These are phyloP conservation scores for Cheilosia grossa DNA, from an alignment of 2,888 invertebrate species.

Conservation along the genomic window DNA sequence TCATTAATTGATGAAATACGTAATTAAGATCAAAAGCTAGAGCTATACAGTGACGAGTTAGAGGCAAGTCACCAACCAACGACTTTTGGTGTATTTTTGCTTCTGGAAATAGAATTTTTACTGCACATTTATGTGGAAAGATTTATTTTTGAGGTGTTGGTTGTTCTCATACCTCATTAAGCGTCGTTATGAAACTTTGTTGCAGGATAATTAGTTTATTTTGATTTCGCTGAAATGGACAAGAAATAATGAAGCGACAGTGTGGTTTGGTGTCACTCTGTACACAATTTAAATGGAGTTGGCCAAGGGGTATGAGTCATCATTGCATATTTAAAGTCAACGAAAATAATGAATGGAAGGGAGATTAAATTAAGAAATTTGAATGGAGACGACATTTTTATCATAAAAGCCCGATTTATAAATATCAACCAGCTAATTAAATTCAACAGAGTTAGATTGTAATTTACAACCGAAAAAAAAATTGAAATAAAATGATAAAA, in stretches of 20 bases:
- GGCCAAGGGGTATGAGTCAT: no score
- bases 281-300: no score
- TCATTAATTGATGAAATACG: constrained; percentile 63
- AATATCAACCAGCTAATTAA: no score
- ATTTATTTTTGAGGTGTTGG: constrained; percentile 29
- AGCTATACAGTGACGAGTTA: constrained; percentile 64
- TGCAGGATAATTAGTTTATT: constrained; percentile 34
- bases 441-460: no score
- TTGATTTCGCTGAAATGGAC: neutral
- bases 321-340: no score
- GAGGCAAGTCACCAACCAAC: neutral
- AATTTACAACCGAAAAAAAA: no score
- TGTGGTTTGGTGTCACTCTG: neutral
- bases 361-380: no score
- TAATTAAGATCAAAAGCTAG: constrained; percentile 61
- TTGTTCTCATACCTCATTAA: constrained; percentile 30
- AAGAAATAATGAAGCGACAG: neutral
- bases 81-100: neutral
- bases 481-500: no score
- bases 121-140: constrained; percentile 21
- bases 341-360: no score
- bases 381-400: no score
- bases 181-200: constrained; percentile 46
- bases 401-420: no score
- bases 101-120: neutral